Base-by-base conservation (phyloP, 1,140 invertebrate species). In the Drosophila gunungcola region DNA sequence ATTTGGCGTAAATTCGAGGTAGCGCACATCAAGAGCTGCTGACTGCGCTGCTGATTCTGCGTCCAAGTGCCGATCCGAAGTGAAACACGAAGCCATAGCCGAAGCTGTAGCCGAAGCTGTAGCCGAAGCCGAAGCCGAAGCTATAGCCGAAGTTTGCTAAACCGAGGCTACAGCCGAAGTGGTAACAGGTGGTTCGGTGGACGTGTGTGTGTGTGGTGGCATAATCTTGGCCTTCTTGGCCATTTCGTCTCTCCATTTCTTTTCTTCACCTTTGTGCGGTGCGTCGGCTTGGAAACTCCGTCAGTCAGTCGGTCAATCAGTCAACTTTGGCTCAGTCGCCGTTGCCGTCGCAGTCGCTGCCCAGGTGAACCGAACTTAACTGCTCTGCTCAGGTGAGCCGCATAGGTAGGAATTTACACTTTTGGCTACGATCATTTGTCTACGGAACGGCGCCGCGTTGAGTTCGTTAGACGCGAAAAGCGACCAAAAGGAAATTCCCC, bases 381-480 rank as follows among this genome's bases (percentile, higher is more conserved):
- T 11, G 65, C 54, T 53, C 81, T 69, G 73, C n/a, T 53, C 64
- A 64, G 63, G 67, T 49, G 56, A 70, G 62, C 63, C 39, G 52
- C 78, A 80, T 89, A 84, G 80, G 84, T 89, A 89, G 58, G 80
- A 89, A 89, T 70, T 84, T 89, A 75, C 46, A 74, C 64, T 72
- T 90, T 89, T 85, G 74, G 70, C 83, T 85, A 67, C 81, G 90
- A 85, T 91, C 90, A 91, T 89, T 91, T 91, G 83, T 91, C 82
- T 91, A 85, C 90, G 83, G 79, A 89, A 77, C 90, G 80, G 73
- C 90, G 78, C 57, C 78, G 86, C 69, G 90, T 80, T 69, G 29
- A 88, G 90, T 89, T 90, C 90, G 78, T 91, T 90, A 91, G 77
- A 90, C 73, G 90, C 80, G 78, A 39, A 63, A 57, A 65, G 21